Evolutionary conservation across 2,113 vertebrate species (phyloP).

Genomic region (Oreochromis niloticus): DNA sequence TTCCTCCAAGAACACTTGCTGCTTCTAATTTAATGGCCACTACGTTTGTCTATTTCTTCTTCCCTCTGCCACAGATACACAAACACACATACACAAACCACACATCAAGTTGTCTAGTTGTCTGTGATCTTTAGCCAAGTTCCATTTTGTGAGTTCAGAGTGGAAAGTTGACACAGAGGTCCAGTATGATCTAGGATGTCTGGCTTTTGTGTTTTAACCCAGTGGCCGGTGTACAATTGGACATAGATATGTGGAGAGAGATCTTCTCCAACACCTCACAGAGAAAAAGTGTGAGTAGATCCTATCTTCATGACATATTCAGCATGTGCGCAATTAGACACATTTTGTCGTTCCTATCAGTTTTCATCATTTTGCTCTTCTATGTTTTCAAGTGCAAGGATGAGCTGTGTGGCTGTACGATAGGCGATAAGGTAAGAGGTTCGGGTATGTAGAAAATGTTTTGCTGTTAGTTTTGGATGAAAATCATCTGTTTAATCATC

Average conservation of each 20-base stretch:
- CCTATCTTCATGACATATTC: not conserved
- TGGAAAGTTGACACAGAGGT: slow-evolving; percentile 60
- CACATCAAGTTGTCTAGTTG: slow-evolving; percentile 43
- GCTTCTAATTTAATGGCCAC: not conserved
- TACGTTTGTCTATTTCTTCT: slow-evolving; percentile 15
- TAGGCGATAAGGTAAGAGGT: slow-evolving; percentile 79
- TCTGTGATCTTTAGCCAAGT: slow-evolving; percentile 61
- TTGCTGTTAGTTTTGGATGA: not conserved
- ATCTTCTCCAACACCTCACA: slow-evolving; percentile 86
- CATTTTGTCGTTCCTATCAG: not conserved
- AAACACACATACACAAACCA: slow-evolving; percentile 42
- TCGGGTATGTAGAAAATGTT: not conserved
- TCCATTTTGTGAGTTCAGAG: slow-evolving; percentile 44
- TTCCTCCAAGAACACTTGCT: not conserved
- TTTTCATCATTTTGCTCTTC: not conserved
- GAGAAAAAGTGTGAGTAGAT: slow-evolving; percentile 80
- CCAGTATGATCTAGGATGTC: slow-evolving; percentile 48
- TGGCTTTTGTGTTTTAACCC: slow-evolving; percentile 61
- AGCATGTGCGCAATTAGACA: not conserved
- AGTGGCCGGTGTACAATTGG: slow-evolving; percentile 95
- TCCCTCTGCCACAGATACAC: slow-evolving; percentile 21
- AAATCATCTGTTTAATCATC: not conserved
- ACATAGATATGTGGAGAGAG: slow-evolving; percentile 81
- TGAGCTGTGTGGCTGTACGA: slow-evolving; percentile 89
- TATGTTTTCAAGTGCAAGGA: slow-evolving; percentile 83